Percentiles rank a stretch among this genome's conserved stretches.
These are phyloP conservation scores for Solea senegalensis DNA, from an alignment of 2,113 vertebrate species.

Conservation along the genomic window DNA sequence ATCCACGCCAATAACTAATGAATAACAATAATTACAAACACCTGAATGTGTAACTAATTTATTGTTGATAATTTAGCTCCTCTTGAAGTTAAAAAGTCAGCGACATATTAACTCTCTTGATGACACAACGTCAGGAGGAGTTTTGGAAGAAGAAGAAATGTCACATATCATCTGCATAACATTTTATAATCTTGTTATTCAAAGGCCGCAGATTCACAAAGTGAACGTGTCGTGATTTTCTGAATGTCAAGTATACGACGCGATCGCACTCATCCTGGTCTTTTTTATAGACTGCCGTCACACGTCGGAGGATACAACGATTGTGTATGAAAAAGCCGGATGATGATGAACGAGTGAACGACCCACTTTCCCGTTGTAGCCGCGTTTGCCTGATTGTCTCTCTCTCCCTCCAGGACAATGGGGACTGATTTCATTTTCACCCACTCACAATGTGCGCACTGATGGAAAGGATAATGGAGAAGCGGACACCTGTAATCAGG, in stretches of 20 bases:
- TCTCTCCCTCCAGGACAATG: constrained; percentile 34
- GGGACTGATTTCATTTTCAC: constrained; percentile 46
- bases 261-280: background rate
- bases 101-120: too few relatives aligned
- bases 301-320: background rate
- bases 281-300: constrained; percentile 10
- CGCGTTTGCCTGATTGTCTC: constrained; percentile 29
- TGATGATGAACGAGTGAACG: constrained; percentile 31
- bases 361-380: constrained; percentile 38
- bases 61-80: too few relatives aligned
- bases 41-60: too few relatives aligned
- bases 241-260: background rate
- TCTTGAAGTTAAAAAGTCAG: too few relatives aligned
- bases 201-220: constrained; percentile 17
- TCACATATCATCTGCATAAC: constrained; percentile 8
- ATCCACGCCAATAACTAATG: too few relatives aligned
- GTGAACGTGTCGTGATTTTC: background rate
- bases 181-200: constrained; percentile 15
- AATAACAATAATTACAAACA: too few relatives aligned
- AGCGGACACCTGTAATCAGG: constrained; percentile 43
- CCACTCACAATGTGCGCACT: constrained; percentile 9
- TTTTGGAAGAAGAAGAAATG: constrained; percentile 8
- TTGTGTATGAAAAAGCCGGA: constrained; percentile 16
- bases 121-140: too few relatives aligned
- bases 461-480: constrained; percentile 41